Base-by-base conservation (phyloP, 2,797 vertebrate genomes). In the Rhinella marina region DNA sequence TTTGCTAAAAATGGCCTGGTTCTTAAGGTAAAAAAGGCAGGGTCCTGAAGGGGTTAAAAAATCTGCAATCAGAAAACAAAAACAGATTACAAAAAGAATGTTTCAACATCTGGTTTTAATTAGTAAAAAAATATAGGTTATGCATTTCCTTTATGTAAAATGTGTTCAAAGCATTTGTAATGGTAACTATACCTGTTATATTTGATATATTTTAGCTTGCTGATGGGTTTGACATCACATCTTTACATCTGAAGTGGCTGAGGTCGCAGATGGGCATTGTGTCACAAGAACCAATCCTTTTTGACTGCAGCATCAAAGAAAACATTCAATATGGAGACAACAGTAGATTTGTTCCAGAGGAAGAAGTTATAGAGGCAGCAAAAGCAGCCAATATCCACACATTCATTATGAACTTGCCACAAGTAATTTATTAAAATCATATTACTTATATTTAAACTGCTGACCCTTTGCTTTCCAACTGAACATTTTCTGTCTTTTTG, bases 271-370 rank as follows among this genome's bases (percentile, higher is more conserved):
- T 95, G 68, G 94, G 93, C 21, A 90, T 95, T 66, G 94, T 96
- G 85, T 96, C 94, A 50, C 94, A 96, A 90, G 95, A 96, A 82
- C 95, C 95, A 29, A 88, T 93, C 87, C 92, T 96, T 32, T 96
- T 94, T 91, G 93, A 95, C 90, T 93, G 93, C 89, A 94, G 91
- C 88, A 95, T 95, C 81, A 84, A 92, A 72, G 94, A 96, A 92
- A 96, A 96, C 85, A 96, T 96, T 88, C 90, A 81, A 10, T 95
- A 95, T 32, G 94, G 93, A 72, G 92, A 96, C 92, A 94, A 93
- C 90, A 91, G 91, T 73, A 93, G 93, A 23, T 78, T 88, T 50
- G 90, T 95, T 90, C 92, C 91, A 81, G 93, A 95, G 90, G 90
- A 93, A n/a, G 94, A 95, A 89, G 75, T 93, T 87, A 93, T 94